Conservation (phyloP, 2,888 invertebrate genomes). For the Drosophila kuntzei region DNA sequence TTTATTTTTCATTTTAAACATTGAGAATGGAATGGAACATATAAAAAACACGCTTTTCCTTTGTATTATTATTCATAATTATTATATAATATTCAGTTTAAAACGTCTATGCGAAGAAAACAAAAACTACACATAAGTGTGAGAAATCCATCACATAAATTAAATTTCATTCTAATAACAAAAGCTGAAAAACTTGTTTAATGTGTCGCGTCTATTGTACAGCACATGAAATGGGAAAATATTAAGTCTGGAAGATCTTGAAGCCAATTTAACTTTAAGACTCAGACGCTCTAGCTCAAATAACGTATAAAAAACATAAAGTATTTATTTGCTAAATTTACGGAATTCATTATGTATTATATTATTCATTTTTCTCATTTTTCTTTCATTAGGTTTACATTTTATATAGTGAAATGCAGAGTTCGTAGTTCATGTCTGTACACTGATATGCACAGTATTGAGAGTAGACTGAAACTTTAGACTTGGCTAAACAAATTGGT, state of each 20-base stretch:
- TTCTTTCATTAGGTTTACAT: slow-evolving; percentile 29
- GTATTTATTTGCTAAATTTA: slow-evolving; percentile 68
- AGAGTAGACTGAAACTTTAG: slow-evolving; percentile 58
- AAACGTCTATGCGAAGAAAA: slow-evolving; percentile 55
- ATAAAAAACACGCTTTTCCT: slow-evolving; percentile 56
- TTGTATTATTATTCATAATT: slow-evolving; percentile 62
- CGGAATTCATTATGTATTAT: slow-evolving; percentile 65
- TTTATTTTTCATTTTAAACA: slow-evolving; percentile 56
- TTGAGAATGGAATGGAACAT: slow-evolving; percentile 74
- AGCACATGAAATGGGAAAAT: slow-evolving; percentile 21
- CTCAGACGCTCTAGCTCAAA: slow-evolving; percentile 34
- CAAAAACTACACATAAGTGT: slow-evolving; percentile 37
- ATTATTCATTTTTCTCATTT: slow-evolving; percentile 20
- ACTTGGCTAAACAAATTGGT: slow-evolving; percentile 45
- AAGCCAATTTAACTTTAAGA: slow-evolving; percentile 42
- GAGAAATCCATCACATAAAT: slow-evolving; percentile 49
- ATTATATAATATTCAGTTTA: slow-evolving; percentile 69
- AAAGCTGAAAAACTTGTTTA: slow-evolving; percentile 48
- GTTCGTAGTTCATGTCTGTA: slow-evolving; percentile 36
- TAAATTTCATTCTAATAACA: slow-evolving; percentile 59
- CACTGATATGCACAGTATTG: slow-evolving; percentile 69
- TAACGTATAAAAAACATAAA: slow-evolving; percentile 44
- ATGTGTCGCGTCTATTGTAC: slow-evolving; percentile 29
- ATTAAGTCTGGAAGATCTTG: slow-evolving; percentile 39
- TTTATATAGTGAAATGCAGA: slow-evolving; percentile 61